phyloP scores from a whole-genome alignment of 2,797 vertebrate genomes.

The Antennarius maculatus region DNA sequence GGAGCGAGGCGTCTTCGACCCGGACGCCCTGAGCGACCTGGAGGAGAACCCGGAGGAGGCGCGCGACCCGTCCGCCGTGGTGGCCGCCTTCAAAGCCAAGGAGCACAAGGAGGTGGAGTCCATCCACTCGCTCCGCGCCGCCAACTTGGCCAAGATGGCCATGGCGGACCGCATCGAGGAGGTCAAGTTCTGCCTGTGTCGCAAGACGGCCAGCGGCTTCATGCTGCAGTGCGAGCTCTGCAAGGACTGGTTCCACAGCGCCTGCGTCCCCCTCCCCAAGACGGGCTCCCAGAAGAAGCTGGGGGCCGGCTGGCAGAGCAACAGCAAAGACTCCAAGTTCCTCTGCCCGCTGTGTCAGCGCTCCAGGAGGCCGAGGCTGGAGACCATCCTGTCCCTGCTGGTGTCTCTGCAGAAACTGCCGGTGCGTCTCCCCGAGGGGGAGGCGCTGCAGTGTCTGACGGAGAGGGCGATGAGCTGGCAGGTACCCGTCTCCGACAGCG shows the following conservation, averaged over 20 bases:
- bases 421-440: slow-evolving; percentile 93
- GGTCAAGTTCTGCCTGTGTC: slow-evolving; percentile 97
- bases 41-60: slow-evolving; percentile 90
- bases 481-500: slow-evolving; percentile 41
- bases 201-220: slow-evolving; percentile 94
- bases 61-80: slow-evolving; percentile 91
- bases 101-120: slow-evolving; percentile 95
- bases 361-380: slow-evolving; percentile 92
- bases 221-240: slow-evolving; percentile 99
- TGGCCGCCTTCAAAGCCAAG: slow-evolving; percentile 93
- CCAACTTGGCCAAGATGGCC: slow-evolving; percentile 97
- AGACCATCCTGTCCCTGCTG: slow-evolving; percentile 94
- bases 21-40: slow-evolving; percentile 89
- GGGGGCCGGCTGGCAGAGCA: slow-evolving; percentile 87
- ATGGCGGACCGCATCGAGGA: slow-evolving; percentile 97
- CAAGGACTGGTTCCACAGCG: slow-evolving; percentile 98
- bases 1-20: slow-evolving; percentile 88
- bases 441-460: slow-evolving; percentile 95
- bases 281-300: slow-evolving; percentile 92
- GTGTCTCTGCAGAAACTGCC: slow-evolving; percentile 98
- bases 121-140: slow-evolving; percentile 92
- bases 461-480: slow-evolving; percentile 99
- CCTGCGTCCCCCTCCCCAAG: slow-evolving; percentile 95
- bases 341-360: slow-evolving; percentile 95
- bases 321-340: slow-evolving; percentile 95